Evolutionary conservation across 1,140 invertebrate genomes (phyloP).

Genomic region (Aphaenogaster ashmeadi): DNA sequence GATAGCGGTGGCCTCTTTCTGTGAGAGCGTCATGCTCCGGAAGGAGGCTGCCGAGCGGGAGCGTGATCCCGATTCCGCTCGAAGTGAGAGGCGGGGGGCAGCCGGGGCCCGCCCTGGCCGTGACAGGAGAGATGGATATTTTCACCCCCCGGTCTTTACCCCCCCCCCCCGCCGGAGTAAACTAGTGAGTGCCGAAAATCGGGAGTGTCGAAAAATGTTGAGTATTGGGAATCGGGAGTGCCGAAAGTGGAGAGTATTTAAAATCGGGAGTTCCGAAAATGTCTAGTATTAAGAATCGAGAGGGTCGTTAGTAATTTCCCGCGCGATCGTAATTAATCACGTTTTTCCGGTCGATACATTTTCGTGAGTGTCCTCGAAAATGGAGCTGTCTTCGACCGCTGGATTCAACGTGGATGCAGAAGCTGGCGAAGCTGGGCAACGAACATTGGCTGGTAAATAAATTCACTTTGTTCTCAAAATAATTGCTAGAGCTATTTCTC

Average conservation of each 20-base stretch:
- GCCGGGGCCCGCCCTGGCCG: no score
- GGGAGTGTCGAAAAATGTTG: not conserved
- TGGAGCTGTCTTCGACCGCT: no score
- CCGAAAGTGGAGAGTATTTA: not conserved
- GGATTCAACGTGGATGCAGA: not conserved
- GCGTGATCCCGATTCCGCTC: no score
- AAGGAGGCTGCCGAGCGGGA: no score
- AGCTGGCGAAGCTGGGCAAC: not conserved
- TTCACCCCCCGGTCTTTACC: no score
- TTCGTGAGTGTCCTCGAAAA: not conserved
- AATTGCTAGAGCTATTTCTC: not conserved
- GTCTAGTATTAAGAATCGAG: not conserved
- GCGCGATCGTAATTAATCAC: slow-evolving; percentile 1
- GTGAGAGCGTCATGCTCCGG: no score
- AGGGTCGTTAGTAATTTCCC: not conserved
- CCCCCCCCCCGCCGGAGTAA: no score
- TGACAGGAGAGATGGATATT: no score
- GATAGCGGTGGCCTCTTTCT: no score
- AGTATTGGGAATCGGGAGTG: not conserved
- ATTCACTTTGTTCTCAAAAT: not conserved
- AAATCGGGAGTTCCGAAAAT: not conserved
- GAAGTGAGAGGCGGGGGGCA: no score
- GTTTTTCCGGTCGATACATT: not conserved
- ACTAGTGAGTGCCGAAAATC: not conserved
- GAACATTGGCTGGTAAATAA: slow-evolving; percentile 2